Evolutionary conservation across 2,113 vertebrate species (phyloP).

Genomic region (Raja brachyura): DNA sequence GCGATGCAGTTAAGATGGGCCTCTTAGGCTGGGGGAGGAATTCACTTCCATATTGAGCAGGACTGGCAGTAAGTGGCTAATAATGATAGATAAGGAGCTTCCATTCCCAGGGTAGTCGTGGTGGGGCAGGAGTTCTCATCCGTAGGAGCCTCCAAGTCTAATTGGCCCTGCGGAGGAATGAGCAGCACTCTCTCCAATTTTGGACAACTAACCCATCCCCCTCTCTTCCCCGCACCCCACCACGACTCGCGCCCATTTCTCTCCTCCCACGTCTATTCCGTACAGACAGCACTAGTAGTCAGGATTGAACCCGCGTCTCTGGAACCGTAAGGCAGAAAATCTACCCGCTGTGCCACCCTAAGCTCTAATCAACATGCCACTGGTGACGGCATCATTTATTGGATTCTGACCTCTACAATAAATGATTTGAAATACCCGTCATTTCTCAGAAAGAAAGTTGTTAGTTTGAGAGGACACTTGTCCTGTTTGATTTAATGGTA

Average conservation of each 20-base stretch:
- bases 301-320: too few species aligned
- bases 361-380: too few species aligned
- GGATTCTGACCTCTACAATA: not conserved
- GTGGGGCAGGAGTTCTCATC: not conserved
- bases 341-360: too few species aligned
- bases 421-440: not conserved
- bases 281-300: too few species aligned
- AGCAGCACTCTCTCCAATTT: too few species aligned
- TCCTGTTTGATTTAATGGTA: not conserved
- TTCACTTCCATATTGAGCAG: not conserved
- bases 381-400: not conserved
- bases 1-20: not conserved
- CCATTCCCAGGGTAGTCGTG: conserved; percentile 22
- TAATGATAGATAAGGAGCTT: not conserved
- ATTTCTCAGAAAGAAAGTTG: not conserved
- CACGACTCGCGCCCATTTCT: too few species aligned
- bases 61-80: conserved; percentile 23
- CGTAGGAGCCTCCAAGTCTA: not conserved
- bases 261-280: too few species aligned
- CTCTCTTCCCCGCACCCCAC: too few species aligned
- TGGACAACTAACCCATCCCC: too few species aligned
- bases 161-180: too few species aligned
- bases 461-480: not conserved
- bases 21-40: not conserved
- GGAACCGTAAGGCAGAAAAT: too few species aligned